phyloP scores from a whole-genome alignment of 2,888 invertebrate species.

The Hydrotaea cyrtoneurina region DNA sequence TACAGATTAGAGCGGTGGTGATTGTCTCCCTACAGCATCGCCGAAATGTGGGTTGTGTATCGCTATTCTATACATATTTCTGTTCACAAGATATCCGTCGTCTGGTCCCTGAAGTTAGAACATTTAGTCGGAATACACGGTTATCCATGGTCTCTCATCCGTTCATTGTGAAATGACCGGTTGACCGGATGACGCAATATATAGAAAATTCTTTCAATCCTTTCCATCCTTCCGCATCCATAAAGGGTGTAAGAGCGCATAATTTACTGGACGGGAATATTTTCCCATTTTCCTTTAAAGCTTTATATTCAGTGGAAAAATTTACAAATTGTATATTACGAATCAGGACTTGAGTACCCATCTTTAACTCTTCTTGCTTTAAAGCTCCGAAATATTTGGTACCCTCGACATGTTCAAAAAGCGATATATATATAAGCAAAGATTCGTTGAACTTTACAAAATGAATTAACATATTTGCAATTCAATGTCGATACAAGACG shows the following conservation, averaged over 20 bases:
- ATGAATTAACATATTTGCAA: constrained; percentile 43
- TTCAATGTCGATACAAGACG: constrained; percentile 2
- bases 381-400: background rate
- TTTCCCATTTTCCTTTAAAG: background rate
- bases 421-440: constrained; percentile 29
- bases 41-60: too few species aligned
- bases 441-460: constrained; percentile 40
- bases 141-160: too few species aligned
- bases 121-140: too few species aligned
- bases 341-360: constrained; percentile 30
- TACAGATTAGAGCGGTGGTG: too few species aligned
- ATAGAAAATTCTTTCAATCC: too few species aligned
- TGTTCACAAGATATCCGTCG: too few species aligned
- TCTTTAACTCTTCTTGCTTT: constrained; percentile 9
- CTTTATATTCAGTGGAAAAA: constrained; percentile 34
- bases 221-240: constrained; percentile 24
- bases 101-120: too few species aligned
- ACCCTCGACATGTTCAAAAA: background rate
- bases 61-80: too few species aligned
- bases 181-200: too few species aligned
- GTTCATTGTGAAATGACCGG: too few species aligned
- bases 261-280: constrained; percentile 13
- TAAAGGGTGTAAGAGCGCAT: constrained; percentile 35
- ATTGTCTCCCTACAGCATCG: too few species aligned
- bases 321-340: constrained; percentile 38